These are phyloP conservation scores for Pseudomugil tenellus DNA, from an alignment of 2,797 vertebrate species.

Conservation along the genomic window DNA sequence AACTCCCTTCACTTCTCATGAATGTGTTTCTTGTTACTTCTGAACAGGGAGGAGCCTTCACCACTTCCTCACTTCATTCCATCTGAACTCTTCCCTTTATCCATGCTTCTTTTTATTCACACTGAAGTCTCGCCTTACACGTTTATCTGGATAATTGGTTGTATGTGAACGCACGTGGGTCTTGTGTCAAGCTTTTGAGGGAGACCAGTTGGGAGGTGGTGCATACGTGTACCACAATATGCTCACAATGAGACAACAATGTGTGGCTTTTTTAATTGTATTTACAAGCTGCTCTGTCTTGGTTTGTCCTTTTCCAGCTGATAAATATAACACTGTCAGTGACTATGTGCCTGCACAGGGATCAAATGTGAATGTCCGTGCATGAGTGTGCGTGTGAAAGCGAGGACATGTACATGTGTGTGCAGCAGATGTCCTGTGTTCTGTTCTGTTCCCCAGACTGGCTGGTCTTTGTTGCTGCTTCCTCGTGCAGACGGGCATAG, in stretches of 20 bases:
- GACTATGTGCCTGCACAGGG: conserved; percentile 34
- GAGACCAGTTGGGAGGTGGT: conserved; percentile 4
- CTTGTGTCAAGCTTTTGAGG: conserved; percentile 3
- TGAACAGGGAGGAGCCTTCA: conserved; percentile 53
- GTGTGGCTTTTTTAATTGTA: conserved; percentile 8
- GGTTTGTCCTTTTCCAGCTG: conserved; percentile 45
- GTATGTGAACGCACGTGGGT: conserved; percentile 21
- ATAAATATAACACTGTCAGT: conserved; percentile 45
- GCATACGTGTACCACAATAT: conserved; percentile 6
- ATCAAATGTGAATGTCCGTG: conserved; percentile 35
- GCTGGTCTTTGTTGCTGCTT: conserved; percentile 80
- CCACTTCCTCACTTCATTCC: conserved; percentile 42
- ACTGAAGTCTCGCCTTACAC: conserved; percentile 32
- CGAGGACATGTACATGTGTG: conserved; percentile 50
- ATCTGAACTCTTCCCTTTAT: conserved; percentile 15
- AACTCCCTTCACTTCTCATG: conserved; percentile 41
- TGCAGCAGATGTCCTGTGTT: conserved; percentile 77
- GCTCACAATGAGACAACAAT: conserved; percentile 6
- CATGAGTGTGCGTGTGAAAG: conserved; percentile 18
- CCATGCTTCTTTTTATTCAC: conserved; percentile 13
- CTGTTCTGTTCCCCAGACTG: conserved; percentile 66
- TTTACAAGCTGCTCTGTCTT: conserved; percentile 20
- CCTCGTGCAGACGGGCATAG: conserved; percentile 76
- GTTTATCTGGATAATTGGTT: conserved; percentile 28
- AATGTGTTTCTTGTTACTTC: conserved; percentile 64